Percentiles rank a stretch among this genome's conserved stretches.
Evolutionary conservation across 2,888 invertebrate species (phyloP).

Genomic region (Himalopsyche tibetana): DNA sequence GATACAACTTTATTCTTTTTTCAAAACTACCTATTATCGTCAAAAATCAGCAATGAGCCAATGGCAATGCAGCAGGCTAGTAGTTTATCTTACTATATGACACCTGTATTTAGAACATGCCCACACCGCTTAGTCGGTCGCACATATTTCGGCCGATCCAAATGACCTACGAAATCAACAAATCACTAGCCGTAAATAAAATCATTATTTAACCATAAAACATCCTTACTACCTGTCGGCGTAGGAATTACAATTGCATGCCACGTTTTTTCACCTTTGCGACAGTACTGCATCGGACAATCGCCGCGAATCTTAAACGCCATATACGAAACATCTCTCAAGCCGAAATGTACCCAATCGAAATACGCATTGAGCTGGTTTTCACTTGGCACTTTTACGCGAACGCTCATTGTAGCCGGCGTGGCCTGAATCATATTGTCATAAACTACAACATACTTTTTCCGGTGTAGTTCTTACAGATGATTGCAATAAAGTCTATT

Average conservation of each 20-base stretch:
- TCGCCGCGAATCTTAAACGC: neutral
- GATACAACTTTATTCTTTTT: too few species aligned
- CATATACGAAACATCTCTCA: neutral
- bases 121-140: slow-evolving; percentile 10
- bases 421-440: neutral
- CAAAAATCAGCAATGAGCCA: too few species aligned
- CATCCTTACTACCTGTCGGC: slow-evolving; percentile 23
- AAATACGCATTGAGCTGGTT: slow-evolving; percentile 17
- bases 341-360: slow-evolving; percentile 3
- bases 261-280: slow-evolving; percentile 30
- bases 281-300: neutral
- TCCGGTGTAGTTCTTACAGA: slow-evolving; percentile 31
- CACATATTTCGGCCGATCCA: slow-evolving; percentile 2
- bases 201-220: slow-evolving; percentile 28
- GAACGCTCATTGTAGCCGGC: slow-evolving; percentile 2
- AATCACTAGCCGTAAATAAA: slow-evolving; percentile 24
- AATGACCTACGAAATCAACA: slow-evolving; percentile 15
- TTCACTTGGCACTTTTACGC: slow-evolving; percentile 34
- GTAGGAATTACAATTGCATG: slow-evolving; percentile 30
- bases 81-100: neutral
- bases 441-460: neutral
- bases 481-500: slow-evolving; percentile 45
- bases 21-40: too few species aligned
- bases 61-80: neutral
- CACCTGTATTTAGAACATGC: slow-evolving; percentile 31